Evolutionary conservation across 2,113 vertebrate species (phyloP), one percentile per base, ranked within the genome.

Genomic region (Oncorhynchus nerka): DNA sequence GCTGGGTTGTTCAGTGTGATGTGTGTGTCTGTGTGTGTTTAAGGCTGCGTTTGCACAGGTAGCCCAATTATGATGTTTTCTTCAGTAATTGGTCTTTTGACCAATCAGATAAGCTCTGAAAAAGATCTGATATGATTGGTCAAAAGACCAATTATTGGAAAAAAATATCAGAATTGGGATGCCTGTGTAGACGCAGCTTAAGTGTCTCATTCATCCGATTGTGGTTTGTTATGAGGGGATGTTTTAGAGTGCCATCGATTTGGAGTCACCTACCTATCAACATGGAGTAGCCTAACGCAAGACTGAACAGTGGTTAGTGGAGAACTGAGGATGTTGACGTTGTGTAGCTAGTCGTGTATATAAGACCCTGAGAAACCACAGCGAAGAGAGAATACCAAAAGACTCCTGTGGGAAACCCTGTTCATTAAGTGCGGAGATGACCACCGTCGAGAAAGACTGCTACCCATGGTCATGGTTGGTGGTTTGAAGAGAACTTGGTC

Each of bases 381-480:
- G 51, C 51, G 51, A 55, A 55, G 51, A 55, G 5, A 15, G 51
- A 19, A 19, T 55, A 19, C 5, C 4, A 19, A 15, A 55, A 55
- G 4, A 19, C 15, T 55, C 51, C 16, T 19, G 15, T 19, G 51
- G 51, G 51, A 55, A 55, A 55, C 12, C 39, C 39, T 55, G 51
- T 55, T 55, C 51, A 55, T 45, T 45, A 45, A 45, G 8, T 45
- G 51, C 15, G 51, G 13, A 19, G 51, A n/a, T 70, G n/a, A 22
- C 83, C 32, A 51, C 78, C 77, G 74, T 65, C 71, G 79, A 78
- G 84, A 84, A 82, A 85, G 77, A 75, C 81, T 82, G 78, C 74
- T 78, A 48, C 76, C 79, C 71, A 80, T 75, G n/a, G 74, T 82
- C 76, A 70, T 76, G 69, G 87, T 62, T 83, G 2, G 39, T 45